Evolutionary conservation across 2,113 vertebrate genomes (phyloP).

Genomic region (Barbus barbus): DNA sequence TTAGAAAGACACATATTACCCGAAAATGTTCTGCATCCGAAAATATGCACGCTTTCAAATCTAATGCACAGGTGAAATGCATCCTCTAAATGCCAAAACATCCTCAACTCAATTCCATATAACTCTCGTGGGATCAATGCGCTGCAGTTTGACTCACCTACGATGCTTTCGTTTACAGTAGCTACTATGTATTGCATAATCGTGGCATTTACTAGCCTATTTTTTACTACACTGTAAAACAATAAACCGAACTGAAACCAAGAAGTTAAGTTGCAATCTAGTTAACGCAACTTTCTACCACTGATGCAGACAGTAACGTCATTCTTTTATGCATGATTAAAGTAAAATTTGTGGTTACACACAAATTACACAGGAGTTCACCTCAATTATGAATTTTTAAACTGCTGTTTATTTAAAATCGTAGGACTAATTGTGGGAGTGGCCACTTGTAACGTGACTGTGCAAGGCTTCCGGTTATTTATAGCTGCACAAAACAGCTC

Average conservation of each 20-base stretch:
- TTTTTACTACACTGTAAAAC: not conserved
- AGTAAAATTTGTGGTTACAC: no score
- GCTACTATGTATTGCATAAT: not conserved
- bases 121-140: not conserved
- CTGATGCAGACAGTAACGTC: no score
- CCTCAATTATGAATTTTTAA: no score
- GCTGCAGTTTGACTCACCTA: not conserved
- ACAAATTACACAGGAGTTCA: no score
- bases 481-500: no score
- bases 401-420: no score
- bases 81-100: not conserved
- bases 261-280: no score
- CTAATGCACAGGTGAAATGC: slow-evolving; percentile 17
- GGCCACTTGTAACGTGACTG: no score
- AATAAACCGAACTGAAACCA: not conserved
- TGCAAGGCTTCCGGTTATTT: no score
- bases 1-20: slow-evolving; percentile 30
- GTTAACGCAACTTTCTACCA: no score
- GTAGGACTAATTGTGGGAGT: no score
- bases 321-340: no score
- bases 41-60: slow-evolving; percentile 21
- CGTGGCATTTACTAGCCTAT: not conserved
- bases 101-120: not conserved
- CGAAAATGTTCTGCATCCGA: not conserved
- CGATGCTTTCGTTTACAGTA: not conserved